Evolutionary conservation across 2,797 vertebrate genomes (phyloP).

Genomic region (Delichon dasypus): DNA sequence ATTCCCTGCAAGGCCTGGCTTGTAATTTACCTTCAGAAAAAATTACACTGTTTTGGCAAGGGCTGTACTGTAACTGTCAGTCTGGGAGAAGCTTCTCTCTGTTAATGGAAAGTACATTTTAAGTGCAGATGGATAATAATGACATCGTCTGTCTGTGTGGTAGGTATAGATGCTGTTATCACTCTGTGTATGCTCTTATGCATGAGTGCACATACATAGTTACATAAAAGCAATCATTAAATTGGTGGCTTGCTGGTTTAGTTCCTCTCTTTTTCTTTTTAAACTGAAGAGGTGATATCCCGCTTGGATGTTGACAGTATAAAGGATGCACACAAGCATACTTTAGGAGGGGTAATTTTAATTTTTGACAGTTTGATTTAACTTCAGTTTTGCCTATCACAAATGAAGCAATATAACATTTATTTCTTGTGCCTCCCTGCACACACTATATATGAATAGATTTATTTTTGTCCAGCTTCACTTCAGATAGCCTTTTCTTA

Average conservation of each 20-base stretch:
- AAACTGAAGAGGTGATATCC: background rate
- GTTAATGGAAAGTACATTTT: background rate
- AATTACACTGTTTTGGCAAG: background rate
- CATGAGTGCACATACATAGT: background rate
- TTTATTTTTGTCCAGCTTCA: conserved; percentile 3
- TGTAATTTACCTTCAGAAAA: background rate
- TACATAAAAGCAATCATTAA: background rate
- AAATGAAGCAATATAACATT: background rate
- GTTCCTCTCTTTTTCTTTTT: background rate
- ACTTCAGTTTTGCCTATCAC: background rate
- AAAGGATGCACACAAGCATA: background rate
- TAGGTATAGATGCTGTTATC: background rate
- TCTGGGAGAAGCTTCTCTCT: background rate
- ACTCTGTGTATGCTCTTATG: background rate
- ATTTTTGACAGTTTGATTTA: conserved; percentile 26
- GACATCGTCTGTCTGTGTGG: background rate
- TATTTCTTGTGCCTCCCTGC: background rate
- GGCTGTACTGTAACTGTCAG: background rate
- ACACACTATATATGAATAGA: background rate
- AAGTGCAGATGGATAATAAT: background rate
- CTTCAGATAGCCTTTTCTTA: background rate
- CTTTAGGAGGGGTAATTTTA: background rate
- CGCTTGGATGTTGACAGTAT: background rate
- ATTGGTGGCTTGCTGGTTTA: background rate
- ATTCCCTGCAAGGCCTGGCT: background rate